A percentile compares a stretch with the other conserved stretches of the same genome.
Evolutionary conservation across 2,113 vertebrate species (phyloP).

Genomic region (Cygnus atratus): DNA sequence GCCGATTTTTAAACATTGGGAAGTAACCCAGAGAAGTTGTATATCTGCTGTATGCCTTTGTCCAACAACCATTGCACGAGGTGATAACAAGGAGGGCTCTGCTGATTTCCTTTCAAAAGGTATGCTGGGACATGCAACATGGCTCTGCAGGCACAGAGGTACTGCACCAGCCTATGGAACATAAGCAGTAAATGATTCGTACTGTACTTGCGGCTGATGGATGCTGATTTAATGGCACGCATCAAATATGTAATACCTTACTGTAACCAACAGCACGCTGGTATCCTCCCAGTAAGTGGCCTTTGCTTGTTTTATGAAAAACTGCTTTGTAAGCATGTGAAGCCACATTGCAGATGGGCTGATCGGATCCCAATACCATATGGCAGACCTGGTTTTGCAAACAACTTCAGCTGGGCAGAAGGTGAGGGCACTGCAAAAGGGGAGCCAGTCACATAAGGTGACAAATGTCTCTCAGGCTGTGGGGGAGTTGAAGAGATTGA

Average conservation of each 20-base stretch:
- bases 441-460: not conserved
- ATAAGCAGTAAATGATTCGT: not conserved
- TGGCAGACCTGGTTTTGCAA: slow-evolving; percentile 15
- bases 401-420: not conserved
- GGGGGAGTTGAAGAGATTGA: not conserved
- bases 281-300: not conserved
- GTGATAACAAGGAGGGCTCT: not conserved
- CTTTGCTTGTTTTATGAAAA: not conserved
- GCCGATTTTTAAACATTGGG: not conserved
- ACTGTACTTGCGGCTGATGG: not conserved
- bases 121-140: accelerated
- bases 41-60: not conserved
- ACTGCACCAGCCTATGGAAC: not conserved
- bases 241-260: not conserved
- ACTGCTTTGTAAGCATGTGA: not conserved
- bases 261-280: not conserved
- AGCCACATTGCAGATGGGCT: not conserved
- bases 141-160: not conserved
- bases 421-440: not conserved
- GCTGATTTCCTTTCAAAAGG: not conserved
- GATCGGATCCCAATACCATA: not conserved
- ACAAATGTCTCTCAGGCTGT: not conserved
- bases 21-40: not conserved
- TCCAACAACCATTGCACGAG: not conserved
- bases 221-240: not conserved